Percentiles rank a stretch among this genome's conserved stretches.
Evolutionary conservation across 2,797 vertebrate species (phyloP).

Genomic region (Lerista edwardsae): DNA sequence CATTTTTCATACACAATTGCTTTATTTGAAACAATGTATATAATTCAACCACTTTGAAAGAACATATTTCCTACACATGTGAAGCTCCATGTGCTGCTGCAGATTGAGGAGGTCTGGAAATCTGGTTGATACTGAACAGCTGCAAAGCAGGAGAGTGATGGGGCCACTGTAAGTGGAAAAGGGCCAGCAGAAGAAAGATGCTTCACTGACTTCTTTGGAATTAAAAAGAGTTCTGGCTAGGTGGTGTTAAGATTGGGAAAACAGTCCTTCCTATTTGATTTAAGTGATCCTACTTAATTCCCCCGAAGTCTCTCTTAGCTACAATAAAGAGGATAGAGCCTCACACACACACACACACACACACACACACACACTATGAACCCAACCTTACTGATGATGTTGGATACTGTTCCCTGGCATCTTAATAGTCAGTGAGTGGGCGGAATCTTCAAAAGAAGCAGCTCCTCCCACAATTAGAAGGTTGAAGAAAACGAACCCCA

Average conservation of each 20-base stretch:
- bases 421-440: no score
- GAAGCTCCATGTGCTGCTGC: background rate
- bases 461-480: no score
- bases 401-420: no score
- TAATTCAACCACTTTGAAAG: background rate
- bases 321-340: no score
- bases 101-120: background rate
- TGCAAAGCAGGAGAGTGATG: background rate
- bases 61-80: background rate
- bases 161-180: background rate
- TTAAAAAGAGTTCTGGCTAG: background rate
- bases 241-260: background rate
- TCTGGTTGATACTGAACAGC: background rate
- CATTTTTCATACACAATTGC: background rate
- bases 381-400: no score
- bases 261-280: slow-evolving; percentile 12
- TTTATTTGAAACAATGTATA: background rate
- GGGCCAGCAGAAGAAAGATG: background rate
- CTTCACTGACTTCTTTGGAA: background rate
- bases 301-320: no score
- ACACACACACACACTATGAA: no score
- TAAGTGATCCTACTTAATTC: slow-evolving; percentile 21
- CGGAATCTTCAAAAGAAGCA: no score
- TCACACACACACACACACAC: no score
- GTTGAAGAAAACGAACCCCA: no score